Base-by-base conservation (phyloP, 2,113 vertebrate genomes). In the Tragelaphus scriptus region DNA sequence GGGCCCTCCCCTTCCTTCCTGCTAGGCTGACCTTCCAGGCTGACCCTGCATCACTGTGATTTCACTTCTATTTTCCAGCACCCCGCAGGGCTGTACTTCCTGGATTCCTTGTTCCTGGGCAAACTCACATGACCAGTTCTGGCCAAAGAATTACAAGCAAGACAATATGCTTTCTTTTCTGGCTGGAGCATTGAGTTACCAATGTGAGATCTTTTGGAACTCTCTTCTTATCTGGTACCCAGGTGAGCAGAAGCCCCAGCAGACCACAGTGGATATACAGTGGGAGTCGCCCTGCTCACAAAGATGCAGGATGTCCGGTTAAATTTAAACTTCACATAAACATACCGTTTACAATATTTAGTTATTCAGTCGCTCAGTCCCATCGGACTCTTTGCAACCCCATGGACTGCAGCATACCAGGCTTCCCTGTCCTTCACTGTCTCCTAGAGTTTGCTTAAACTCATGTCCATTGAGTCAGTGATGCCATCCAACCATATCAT, bases 41-140 rank as follows among this genome's bases (percentile, higher is more conserved):
- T 32, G 47, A 30, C 5, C 13, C 23, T 0, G 4, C 3, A 2
- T 8, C 2, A 1, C 56, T 25, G 2, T 2, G 19, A 19, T 6
- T 0, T 2, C 1, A 14, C 19, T 4, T 53, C 15, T 7, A 1
- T 15, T 47, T 81, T 13, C 53, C 19, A 21, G 81, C 8, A 2
- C 3, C 1, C 2, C 4, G 0, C 5, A 59, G 36, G 7, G 32
- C 32, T 32, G 16, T 25, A 12, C 19, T 32, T 53, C 75, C 79
- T 13, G 10, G 86, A 36, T 25, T 21, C 19, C 71, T 55, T 32
- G 32, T 4, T 7, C 6, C 10, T 51, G 82, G 28, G 28, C 30
- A 9, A 56, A 49, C 49, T 40, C 59, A 77, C 1, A 4, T 47
- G 75, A 51, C 16, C 32, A 5, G 15, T 77, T 80, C 30, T 71